Evolutionary conservation across 2,113 vertebrate species (phyloP).

Genomic region (Pelecanus crispus): DNA sequence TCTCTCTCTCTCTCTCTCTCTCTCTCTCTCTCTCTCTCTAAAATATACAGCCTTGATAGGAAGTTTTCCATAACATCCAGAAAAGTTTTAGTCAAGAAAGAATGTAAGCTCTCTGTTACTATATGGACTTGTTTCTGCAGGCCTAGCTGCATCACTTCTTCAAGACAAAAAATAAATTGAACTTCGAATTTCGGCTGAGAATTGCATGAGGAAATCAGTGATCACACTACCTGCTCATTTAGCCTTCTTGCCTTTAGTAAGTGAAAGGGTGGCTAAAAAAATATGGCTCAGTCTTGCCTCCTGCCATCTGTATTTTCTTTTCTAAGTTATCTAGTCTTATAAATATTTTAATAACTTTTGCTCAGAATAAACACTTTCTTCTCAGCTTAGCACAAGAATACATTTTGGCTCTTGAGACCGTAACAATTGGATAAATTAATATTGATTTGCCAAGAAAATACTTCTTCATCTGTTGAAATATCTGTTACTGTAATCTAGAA

Average conservation of each 20-base stretch:
- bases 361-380: conserved; percentile 71
- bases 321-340: conserved; percentile 72
- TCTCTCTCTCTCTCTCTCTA: too few relatives aligned
- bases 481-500: conserved; percentile 57
- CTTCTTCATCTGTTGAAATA: conserved; percentile 69
- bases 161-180: background rate
- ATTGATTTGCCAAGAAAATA: conserved; percentile 76
- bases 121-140: background rate
- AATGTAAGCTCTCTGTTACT: background rate
- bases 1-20: too few relatives aligned
- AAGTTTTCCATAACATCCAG: background rate
- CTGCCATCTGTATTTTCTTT: conserved; percentile 71
- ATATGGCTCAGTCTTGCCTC: background rate
- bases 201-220: background rate
- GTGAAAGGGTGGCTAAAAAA: background rate
- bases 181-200: background rate
- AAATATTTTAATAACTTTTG: conserved; percentile 78
- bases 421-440: conserved; percentile 76
- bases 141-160: background rate
- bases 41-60: background rate
- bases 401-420: conserved; percentile 66
- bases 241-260: conserved; percentile 30
- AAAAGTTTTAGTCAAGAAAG: background rate
- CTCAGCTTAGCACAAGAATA: conserved; percentile 63
- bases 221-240: background rate